phyloP scores from a whole-genome alignment of 2,888 invertebrate genomes.

The Dinocampus coccinellae region DNA sequence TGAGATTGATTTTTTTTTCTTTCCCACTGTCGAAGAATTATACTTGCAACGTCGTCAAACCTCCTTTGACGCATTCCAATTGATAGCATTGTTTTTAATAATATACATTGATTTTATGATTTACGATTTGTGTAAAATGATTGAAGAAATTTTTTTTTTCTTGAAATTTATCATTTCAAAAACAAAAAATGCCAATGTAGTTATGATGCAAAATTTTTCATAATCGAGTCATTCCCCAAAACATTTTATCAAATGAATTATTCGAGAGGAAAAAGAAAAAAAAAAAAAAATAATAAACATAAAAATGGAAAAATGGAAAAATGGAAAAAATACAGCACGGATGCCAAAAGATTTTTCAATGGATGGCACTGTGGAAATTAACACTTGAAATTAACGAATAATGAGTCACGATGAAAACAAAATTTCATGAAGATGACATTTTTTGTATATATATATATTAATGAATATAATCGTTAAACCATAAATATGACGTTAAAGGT shows the following conservation, averaged over 20 bases:
- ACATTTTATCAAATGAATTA: background rate
- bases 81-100: background rate
- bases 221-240: background rate
- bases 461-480: slow-evolving; percentile 61
- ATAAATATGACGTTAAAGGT: slow-evolving; percentile 61
- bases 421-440: background rate
- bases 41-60: background rate
- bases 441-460: slow-evolving; percentile 60
- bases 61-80: slow-evolving; percentile 42
- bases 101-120: slow-evolving; percentile 6
- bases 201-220: background rate
- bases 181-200: background rate
- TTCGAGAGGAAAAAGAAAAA: background rate
- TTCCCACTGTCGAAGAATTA: background rate
- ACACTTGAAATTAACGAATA: slow-evolving; percentile 24
- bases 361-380: slow-evolving; percentile 3
- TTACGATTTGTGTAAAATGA: background rate
- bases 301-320: no score
- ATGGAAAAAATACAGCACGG: background rate
- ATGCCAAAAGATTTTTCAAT: slow-evolving; percentile 39
- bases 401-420: slow-evolving; percentile 16
- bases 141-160: background rate
- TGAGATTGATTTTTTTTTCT: slow-evolving; percentile 16
- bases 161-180: background rate
- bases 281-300: background rate